Evolutionary conservation across 2,888 invertebrate genomes (phyloP).

Genomic region (Halictus quadricinctus): DNA sequence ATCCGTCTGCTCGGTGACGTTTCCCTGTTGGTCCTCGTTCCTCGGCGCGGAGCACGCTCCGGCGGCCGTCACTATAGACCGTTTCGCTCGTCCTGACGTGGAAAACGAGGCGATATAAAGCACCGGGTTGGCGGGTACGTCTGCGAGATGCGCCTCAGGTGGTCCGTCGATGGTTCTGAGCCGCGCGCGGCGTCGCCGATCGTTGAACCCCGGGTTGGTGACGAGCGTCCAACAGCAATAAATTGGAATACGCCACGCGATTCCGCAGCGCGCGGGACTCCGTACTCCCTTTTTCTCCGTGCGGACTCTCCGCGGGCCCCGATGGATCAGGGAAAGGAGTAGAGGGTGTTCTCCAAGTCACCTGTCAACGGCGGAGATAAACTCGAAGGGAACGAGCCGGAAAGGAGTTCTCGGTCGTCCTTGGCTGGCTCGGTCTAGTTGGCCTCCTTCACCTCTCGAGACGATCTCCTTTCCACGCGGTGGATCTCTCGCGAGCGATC

Average conservation of each 20-base stretch:
- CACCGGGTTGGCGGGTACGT: constrained; percentile 43
- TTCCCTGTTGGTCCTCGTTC: constrained; percentile 45
- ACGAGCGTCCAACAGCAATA: constrained; percentile 67
- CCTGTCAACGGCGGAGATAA: constrained; percentile 66
- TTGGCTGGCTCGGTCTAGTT: constrained; percentile 65
- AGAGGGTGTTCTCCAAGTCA: constrained; percentile 67
- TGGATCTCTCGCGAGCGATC: constrained; percentile 53
- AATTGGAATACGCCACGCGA: constrained; percentile 73
- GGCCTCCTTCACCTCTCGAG: constrained; percentile 21
- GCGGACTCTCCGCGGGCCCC: not conserved
- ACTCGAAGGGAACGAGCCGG: constrained; percentile 46
- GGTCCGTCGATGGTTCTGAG: constrained; percentile 60
- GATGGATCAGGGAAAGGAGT: constrained; percentile 50
- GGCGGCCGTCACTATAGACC: constrained; percentile 51
- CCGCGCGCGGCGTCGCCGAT: constrained; percentile 45
- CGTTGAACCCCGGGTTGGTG: constrained; percentile 44
- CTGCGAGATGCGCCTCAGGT: constrained; percentile 65
- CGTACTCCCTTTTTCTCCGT: not conserved
- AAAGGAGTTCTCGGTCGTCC: constrained; percentile 55
- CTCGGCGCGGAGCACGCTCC: constrained; percentile 15
- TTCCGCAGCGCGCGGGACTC: constrained; percentile 38
- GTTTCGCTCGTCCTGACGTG: constrained; percentile 56
- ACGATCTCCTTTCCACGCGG: constrained; percentile 42
- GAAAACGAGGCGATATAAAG: constrained; percentile 69
- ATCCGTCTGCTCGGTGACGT: constrained; percentile 62